Conservation (phyloP, 2,797 vertebrate species). For the Erethizon dorsatum region DNA sequence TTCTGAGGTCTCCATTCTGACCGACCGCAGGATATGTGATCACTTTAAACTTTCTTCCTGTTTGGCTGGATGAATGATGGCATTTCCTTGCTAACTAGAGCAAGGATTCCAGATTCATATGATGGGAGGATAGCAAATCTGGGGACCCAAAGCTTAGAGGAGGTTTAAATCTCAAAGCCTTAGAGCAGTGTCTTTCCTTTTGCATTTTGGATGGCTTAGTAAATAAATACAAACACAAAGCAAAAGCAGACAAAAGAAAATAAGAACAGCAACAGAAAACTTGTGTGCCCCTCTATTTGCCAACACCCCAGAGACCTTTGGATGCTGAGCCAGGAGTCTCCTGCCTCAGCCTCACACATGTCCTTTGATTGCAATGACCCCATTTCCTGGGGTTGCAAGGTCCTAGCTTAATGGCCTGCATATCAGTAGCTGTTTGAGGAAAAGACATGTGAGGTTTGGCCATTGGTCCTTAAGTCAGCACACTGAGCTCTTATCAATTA, state of each 20-base stretch:
- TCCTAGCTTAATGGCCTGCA: conserved; percentile 60
- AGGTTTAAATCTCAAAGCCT: neutral
- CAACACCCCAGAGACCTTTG: neutral
- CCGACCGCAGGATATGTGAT: neutral
- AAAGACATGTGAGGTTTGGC: conserved; percentile 38
- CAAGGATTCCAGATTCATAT: neutral
- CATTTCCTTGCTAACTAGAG: neutral
- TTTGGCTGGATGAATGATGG: neutral
- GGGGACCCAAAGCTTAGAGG: neutral
- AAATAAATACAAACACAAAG: neutral
- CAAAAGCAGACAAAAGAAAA: neutral
- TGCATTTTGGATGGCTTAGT: neutral
- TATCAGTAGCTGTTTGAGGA: conserved; percentile 55
- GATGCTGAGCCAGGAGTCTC: neutral
- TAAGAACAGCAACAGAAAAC: neutral
- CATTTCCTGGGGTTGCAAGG: neutral
- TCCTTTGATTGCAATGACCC: neutral
- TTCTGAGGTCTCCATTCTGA: neutral
- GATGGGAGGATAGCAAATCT: neutral
- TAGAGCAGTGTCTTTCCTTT: neutral
- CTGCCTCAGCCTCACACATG: fast-evolving
- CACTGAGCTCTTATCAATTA: conserved; percentile 73
- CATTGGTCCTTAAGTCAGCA: conserved; percentile 72
- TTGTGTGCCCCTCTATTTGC: neutral
- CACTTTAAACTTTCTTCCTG: neutral